These are phyloP conservation scores for Sternotherus odoratus DNA, from an alignment of 2,797 vertebrate genomes.

Conservation along the genomic window DNA sequence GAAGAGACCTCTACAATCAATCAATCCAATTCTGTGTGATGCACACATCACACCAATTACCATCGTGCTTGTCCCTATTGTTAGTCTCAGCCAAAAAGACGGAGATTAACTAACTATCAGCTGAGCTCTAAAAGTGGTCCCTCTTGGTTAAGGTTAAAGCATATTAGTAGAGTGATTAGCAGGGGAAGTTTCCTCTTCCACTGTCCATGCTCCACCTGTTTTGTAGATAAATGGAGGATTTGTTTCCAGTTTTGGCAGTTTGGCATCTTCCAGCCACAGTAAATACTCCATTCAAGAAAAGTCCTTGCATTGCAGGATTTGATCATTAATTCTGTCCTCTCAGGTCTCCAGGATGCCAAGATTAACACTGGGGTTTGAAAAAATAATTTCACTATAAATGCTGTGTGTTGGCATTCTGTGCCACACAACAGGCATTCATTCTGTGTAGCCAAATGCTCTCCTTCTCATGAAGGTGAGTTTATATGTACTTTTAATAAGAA, in stretches of 20 bases:
- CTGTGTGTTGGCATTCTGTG: constrained; percentile 36
- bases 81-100: not conserved
- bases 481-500: not conserved
- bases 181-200: not conserved
- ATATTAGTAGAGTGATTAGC: not conserved
- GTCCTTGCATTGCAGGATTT: constrained; percentile 36
- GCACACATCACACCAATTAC: not conserved
- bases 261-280: constrained; percentile 47
- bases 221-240: constrained; percentile 31
- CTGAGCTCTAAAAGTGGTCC: not conserved
- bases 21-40: not conserved
- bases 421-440: constrained; percentile 34
- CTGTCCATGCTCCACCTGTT: constrained; percentile 14
- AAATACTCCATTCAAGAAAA: constrained; percentile 58
- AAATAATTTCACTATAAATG: constrained; percentile 5
- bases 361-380: constrained; percentile 45
- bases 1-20: constrained; percentile 9
- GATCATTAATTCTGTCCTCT: constrained; percentile 39
- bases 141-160: not conserved
- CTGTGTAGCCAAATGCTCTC: not conserved
- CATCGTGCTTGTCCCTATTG: not conserved
- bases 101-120: not conserved
- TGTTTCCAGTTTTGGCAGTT: constrained; percentile 51
- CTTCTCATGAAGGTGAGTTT: constrained; percentile 44
- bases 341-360: constrained; percentile 40